Evolutionary conservation across 2,888 invertebrate species (phyloP).

Genomic region (Mylabris sibirica): DNA sequence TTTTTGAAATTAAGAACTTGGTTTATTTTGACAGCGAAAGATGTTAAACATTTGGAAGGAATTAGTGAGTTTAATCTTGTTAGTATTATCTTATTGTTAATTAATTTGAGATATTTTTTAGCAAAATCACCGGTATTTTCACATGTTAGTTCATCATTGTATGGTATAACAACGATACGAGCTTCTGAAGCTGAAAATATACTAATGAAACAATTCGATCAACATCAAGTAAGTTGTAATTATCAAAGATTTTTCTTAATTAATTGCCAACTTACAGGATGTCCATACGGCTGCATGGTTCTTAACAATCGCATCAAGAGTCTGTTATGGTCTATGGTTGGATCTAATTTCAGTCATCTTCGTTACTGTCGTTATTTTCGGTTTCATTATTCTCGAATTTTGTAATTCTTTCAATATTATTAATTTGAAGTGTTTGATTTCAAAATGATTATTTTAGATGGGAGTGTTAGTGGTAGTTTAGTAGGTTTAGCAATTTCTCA

Average conservation of each 20-base stretch:
- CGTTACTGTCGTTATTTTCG: constrained; percentile 68
- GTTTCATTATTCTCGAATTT: constrained; percentile 60
- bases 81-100: not conserved
- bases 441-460: constrained; percentile 28
- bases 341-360: constrained; percentile 69
- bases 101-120: constrained; percentile 55
- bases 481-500: constrained; percentile 52
- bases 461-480: constrained; percentile 44
- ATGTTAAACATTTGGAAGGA: constrained; percentile 71
- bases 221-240: constrained; percentile 62
- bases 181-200: constrained; percentile 71
- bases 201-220: constrained; percentile 68
- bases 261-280: constrained; percentile 58
- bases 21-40: constrained; percentile 74
- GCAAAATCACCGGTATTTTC: constrained; percentile 83
- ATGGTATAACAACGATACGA: constrained; percentile 78
- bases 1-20: constrained; percentile 70
- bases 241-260: not conserved
- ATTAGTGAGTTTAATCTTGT: constrained; percentile 55
- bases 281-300: constrained; percentile 72
- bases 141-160: constrained; percentile 76
- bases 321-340: constrained; percentile 72
- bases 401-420: constrained; percentile 39
- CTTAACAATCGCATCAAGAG: constrained; percentile 68
- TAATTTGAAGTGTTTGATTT: not conserved